Evolutionary conservation across 2,797 vertebrate genomes (phyloP).

Genomic region (Tympanoctomys barrerae): DNA sequence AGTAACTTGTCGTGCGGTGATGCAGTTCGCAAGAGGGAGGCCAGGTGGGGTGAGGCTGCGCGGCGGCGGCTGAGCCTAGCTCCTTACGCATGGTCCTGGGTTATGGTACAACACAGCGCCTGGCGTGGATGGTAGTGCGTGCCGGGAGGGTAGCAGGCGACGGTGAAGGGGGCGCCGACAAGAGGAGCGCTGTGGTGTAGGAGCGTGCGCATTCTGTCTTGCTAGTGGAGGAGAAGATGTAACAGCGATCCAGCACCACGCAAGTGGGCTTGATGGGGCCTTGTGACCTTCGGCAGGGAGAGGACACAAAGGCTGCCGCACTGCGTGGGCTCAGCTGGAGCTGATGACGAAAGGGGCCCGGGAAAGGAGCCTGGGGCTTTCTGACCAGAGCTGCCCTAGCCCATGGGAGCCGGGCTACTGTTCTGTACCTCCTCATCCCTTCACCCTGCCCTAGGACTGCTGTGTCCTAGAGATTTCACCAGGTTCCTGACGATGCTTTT

Average conservation of each 20-base stretch:
- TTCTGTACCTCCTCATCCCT: slow-evolving; percentile 6
- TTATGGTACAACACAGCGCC: neutral
- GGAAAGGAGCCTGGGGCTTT: neutral
- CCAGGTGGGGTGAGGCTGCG: rapidly evolving
- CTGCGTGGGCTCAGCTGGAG: neutral
- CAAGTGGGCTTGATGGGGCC: neutral
- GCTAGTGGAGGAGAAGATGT: neutral
- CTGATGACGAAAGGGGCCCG: neutral
- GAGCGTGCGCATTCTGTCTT: neutral
- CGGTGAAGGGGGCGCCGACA: neutral
- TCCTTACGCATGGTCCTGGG: neutral
- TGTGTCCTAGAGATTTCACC: slow-evolving; percentile 47
- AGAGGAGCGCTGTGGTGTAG: neutral
- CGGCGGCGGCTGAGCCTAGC: rapidly evolving
- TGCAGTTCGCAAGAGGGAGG: neutral
- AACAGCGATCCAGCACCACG: neutral
- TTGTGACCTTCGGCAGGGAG: neutral
- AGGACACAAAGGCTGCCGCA: neutral
- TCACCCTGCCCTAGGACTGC: neutral
- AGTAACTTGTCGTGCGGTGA: neutral
- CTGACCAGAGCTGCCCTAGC: neutral
- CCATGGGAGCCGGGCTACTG: slow-evolving; percentile 43
- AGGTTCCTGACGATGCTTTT: neutral
- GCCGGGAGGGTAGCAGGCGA: neutral
- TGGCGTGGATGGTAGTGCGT: neutral